Conservation (phyloP, 1,140 invertebrate genomes). For the Globodera ellingtonae region DNA sequence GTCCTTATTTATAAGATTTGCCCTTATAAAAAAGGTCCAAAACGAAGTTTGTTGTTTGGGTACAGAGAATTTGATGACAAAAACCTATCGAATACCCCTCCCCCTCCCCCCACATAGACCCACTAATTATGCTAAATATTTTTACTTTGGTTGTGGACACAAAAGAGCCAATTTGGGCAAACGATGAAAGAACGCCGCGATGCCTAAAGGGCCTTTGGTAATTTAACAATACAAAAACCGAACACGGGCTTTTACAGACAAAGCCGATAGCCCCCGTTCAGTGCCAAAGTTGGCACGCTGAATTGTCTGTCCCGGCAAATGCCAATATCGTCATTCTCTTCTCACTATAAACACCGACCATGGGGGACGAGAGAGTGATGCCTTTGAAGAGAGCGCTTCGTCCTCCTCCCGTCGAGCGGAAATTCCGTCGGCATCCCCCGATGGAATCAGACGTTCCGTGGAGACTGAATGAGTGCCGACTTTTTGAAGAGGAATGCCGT, state of each 20-base stretch:
- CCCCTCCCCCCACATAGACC: background rate
- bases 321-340: too few relatives aligned
- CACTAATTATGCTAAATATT: background rate
- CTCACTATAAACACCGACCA: background rate
- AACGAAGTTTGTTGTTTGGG: too few relatives aligned
- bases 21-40: too few relatives aligned
- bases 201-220: background rate
- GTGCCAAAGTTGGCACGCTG: too few relatives aligned
- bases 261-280: too few relatives aligned
- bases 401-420: background rate
- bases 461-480: slow-evolving; percentile 1
- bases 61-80: background rate
- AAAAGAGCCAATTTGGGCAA: slow-evolving; percentile 6
- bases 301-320: too few relatives aligned
- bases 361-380: background rate
- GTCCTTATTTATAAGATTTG: too few relatives aligned
- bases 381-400: background rate
- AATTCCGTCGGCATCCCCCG: background rate
- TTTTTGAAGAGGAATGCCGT: slow-evolving; percentile 3
- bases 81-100: background rate
- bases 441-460: slow-evolving; percentile 14
- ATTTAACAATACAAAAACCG: too few relatives aligned
- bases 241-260: too few relatives aligned
- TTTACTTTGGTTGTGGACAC: slow-evolving; percentile 5
- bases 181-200: background rate